Base-by-base conservation (phyloP, 2,113 vertebrate species). In the Callithrix jacchus region DNA sequence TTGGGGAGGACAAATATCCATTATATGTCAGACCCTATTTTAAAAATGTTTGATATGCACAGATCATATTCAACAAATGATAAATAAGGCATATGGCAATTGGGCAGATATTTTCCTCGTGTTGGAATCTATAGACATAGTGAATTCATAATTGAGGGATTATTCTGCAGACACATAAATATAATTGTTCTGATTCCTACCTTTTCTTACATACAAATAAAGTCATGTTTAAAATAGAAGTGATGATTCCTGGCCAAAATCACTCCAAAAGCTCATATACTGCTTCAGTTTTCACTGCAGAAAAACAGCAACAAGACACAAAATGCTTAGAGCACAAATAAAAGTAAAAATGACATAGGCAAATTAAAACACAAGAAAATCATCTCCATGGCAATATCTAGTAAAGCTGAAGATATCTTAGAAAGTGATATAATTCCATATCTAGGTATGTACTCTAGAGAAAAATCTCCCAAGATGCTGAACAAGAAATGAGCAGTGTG, bases 111-210 rank as follows among this genome's bases (percentile, higher is more conserved):
- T 9, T 81, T 84, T 45, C 35, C 11, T 87, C 91, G 30, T 58
- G 23, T 71, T 73, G 25, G 35, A 45, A 47, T 95, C 27, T 91
- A 25, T 81, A 37, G 61, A 66, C 32, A 45, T 86, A 83, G 27
- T 58, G 20, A 64, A 77, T 77, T 73, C 32, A 66, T 86, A 79
- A 35, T 73, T 27, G 30, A 94, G 21, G 12, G 40, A 45, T 73
- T 82, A 32, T 49, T 89, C 25, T 66, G 47, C 8, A 83, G 58
- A 81, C 3, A 71, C 4, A 49, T 52, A 68, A 81, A 27, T 93
- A 73, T 82, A 49, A 73, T 58, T 79, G 82, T 93, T 80, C 92
- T 91, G 73, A 81, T 89, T 96, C 27, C 88, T 20, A 83, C 3
- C 6, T 86, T 66, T 61, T 80, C 4, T 93, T 93, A 54, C 2